Conservation (phyloP, 2,797 vertebrate species). For the Enteromius viviparus region DNA sequence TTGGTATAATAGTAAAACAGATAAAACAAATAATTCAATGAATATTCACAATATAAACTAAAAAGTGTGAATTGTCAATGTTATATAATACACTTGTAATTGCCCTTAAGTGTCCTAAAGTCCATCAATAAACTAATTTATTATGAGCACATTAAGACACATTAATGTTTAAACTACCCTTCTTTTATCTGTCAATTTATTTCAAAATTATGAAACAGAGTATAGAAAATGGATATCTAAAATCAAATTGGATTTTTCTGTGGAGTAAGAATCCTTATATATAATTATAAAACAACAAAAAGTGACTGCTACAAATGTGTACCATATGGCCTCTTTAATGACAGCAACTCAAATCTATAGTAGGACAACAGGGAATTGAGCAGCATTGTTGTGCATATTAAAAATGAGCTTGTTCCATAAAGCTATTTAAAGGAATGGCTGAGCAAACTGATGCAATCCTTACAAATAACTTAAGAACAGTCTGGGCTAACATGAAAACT, state of each 20-base stretch:
- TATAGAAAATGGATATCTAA: not conserved
- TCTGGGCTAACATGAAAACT: conserved; percentile 16
- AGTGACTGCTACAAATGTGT: not conserved
- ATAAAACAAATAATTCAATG: not conserved
- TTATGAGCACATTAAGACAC: not conserved
- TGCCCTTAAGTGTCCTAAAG: not conserved
- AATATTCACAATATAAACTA: not conserved
- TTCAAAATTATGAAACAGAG: not conserved
- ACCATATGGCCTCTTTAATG: not conserved
- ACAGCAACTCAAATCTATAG: not conserved
- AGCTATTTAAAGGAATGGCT: conserved; percentile 1
- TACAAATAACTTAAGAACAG: conserved; percentile 15
- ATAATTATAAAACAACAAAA: not conserved
- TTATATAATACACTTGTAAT: not conserved
- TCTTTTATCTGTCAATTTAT: not conserved
- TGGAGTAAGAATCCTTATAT: not conserved
- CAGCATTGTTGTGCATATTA: not conserved
- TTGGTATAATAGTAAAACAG: not conserved
- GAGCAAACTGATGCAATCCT: conserved; percentile 22
- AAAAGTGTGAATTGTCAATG: not conserved
- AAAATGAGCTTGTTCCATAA: conserved; percentile 5
- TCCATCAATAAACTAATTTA: not conserved
- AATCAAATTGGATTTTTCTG: not conserved
- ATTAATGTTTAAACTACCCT: not conserved
- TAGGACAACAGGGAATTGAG: not conserved